Percentiles rank a stretch among this genome's conserved stretches.
Evolutionary conservation across 2,888 invertebrate genomes (phyloP).

Genomic region (Notodonta dromedarius): DNA sequence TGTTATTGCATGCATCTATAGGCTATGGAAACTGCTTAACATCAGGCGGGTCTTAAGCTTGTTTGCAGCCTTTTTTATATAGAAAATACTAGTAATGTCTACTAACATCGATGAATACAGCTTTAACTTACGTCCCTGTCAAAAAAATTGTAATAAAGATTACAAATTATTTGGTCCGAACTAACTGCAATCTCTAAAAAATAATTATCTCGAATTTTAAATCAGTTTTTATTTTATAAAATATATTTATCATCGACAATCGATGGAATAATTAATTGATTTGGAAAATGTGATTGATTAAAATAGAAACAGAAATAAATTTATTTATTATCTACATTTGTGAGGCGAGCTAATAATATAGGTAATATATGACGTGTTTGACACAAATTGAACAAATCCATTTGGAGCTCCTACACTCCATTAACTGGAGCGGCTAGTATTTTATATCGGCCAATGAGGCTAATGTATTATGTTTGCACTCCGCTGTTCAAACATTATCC

Average conservation of each 20-base stretch:
- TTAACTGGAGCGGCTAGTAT: slow-evolving; percentile 34
- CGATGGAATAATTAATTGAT: not conserved
- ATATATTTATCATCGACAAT: not conserved
- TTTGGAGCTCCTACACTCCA: slow-evolving; percentile 39
- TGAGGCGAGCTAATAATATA: slow-evolving; percentile 25
- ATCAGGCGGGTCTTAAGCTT: too few species aligned
- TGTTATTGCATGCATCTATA: too few species aligned
- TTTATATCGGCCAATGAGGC: slow-evolving; percentile 33
- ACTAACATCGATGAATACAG: too few species aligned
- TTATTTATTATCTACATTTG: slow-evolving; percentile 20
- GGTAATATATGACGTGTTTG: slow-evolving; percentile 34
- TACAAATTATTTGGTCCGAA: too few species aligned
- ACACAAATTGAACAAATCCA: slow-evolving; percentile 41
- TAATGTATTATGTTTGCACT: slow-evolving; percentile 28
- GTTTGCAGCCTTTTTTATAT: too few species aligned
- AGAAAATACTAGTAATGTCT: not conserved
- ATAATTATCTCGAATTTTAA: too few species aligned
- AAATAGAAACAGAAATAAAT: not conserved
- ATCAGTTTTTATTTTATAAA: not conserved
- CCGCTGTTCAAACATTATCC: slow-evolving; percentile 11
- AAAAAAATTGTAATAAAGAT: too few species aligned
- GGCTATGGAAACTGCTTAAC: too few species aligned
- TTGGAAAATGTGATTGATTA: not conserved
- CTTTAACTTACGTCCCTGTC: too few species aligned
- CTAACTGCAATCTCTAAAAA: too few species aligned